Conservation (phyloP, 2,797 vertebrate genomes). For the Poeciliopsis infans region DNA sequence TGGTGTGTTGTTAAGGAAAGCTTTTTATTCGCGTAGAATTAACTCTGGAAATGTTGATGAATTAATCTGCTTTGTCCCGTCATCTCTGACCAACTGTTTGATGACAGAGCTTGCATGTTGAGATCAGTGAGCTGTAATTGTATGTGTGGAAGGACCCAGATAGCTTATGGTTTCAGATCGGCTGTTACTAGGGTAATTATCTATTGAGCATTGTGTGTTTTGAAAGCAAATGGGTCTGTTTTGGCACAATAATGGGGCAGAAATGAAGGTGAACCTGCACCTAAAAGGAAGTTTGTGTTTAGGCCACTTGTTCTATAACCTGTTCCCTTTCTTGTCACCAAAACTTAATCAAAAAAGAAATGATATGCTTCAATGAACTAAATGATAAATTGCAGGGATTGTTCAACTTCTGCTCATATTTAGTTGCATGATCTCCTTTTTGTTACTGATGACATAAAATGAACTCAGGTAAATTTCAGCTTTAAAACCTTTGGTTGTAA, state of each 20-base stretch:
- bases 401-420: neutral
- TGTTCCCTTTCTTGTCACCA: neutral
- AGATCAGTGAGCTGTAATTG: conserved; percentile 44
- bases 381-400: neutral
- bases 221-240: conserved; percentile 82
- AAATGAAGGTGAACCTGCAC: conserved; percentile 42
- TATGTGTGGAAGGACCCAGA: conserved; percentile 47
- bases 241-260: conserved; percentile 55
- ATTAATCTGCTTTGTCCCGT: conserved; percentile 46
- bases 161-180: conserved; percentile 47
- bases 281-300: conserved; percentile 7
- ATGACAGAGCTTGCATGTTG: conserved; percentile 24
- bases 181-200: conserved; percentile 80
- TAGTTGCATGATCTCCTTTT: neutral
- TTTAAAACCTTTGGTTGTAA: neutral
- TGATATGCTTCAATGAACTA: neutral
- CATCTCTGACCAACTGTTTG: conserved; percentile 47
- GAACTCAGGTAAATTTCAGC: neutral
- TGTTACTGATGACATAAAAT: neutral
- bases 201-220: conserved; percentile 71
- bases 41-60: conserved; percentile 44
- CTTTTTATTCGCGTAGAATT: conserved; percentile 17
- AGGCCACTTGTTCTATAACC: neutral
- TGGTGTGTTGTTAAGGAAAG: conserved; percentile 44
- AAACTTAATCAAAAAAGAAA: neutral